phyloP scores from a whole-genome alignment of 2,888 invertebrate species.

The Cabera pusaria region DNA sequence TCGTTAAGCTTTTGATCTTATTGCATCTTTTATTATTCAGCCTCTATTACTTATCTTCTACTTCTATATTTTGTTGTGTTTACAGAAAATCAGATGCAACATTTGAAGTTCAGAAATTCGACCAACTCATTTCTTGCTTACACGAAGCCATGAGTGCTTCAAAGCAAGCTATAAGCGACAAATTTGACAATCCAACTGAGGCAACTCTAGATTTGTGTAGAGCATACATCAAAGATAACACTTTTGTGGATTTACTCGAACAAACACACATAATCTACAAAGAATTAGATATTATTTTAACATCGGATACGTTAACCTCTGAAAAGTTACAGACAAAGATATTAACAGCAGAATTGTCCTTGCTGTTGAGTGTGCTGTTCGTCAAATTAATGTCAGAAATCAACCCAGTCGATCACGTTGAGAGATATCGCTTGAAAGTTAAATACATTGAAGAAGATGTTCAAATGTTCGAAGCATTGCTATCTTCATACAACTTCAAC shows the following conservation, averaged over 20 bases:
- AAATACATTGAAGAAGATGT: conserved; percentile 88
- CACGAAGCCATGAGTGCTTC: conserved; percentile 31
- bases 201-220: conserved; percentile 8
- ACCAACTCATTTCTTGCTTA: conserved; percentile 50
- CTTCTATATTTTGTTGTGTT: conserved; percentile 12
- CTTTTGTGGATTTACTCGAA: conserved; percentile 39
- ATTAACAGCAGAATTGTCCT: conserved; percentile 53
- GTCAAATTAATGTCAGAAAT: conserved; percentile 84
- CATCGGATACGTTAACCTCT: conserved; percentile 1
- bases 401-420: conserved; percentile 91
- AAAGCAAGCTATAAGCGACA: neutral
- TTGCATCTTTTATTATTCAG: no score
- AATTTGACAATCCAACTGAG: conserved; percentile 1
- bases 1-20: no score
- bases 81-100: conserved; percentile 55
- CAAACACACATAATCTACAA: conserved; percentile 44
- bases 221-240: conserved; percentile 43
- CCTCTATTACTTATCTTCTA: conserved; percentile 2
- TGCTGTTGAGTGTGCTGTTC: conserved; percentile 80
- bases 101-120: conserved; percentile 63
- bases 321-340: conserved; percentile 45
- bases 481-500: conserved; percentile 83
- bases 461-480: conserved; percentile 78
- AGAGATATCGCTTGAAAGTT: conserved; percentile 89
- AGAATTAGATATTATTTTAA: conserved; percentile 32